Percentiles rank a stretch among this genome's conserved stretches.
These are phyloP conservation scores for Aplocera efformata DNA, from an alignment of 2,888 invertebrate species.

Conservation along the genomic window DNA sequence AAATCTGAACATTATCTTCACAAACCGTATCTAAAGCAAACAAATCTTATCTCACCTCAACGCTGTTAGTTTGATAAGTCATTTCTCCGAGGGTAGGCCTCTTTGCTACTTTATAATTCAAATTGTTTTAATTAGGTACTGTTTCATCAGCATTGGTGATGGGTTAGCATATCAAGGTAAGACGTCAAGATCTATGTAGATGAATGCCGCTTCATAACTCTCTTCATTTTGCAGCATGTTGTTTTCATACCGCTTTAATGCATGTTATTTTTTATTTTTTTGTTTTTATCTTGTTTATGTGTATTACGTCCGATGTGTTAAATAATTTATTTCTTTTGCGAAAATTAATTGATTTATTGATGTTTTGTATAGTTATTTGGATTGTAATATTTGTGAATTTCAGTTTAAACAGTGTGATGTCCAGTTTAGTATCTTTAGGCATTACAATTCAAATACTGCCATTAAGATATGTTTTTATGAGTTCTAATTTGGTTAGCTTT, in stretches of 20 bases:
- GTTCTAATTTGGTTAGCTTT: constrained; percentile 28
- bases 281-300: constrained; percentile 18
- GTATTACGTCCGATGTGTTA: constrained; percentile 9
- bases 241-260: constrained; percentile 20
- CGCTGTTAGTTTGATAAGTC: constrained; percentile 39
- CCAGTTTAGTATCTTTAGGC: constrained; percentile 6
- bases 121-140: constrained; percentile 43
- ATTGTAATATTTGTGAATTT: constrained; percentile 4
- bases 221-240: constrained; percentile 54
- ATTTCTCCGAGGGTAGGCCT: constrained; percentile 33
- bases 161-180: constrained; percentile 72
- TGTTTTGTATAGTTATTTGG: constrained; percentile 5
- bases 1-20: constrained; percentile 44
- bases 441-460: constrained; percentile 18
- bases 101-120: constrained; percentile 31
- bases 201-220: constrained; percentile 48
- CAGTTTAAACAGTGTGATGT: not conserved
- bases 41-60: constrained; percentile 41
- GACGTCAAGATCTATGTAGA: constrained; percentile 40
- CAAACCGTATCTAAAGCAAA: constrained; percentile 48
- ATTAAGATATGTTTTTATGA: constrained; percentile 23
- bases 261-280: constrained; percentile 18
- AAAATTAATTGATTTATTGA: constrained; percentile 10
- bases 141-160: constrained; percentile 65
- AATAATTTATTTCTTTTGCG: constrained; percentile 12